Conservation (phyloP, 2,888 invertebrate genomes). For the Rugalucina vietnamica region DNA sequence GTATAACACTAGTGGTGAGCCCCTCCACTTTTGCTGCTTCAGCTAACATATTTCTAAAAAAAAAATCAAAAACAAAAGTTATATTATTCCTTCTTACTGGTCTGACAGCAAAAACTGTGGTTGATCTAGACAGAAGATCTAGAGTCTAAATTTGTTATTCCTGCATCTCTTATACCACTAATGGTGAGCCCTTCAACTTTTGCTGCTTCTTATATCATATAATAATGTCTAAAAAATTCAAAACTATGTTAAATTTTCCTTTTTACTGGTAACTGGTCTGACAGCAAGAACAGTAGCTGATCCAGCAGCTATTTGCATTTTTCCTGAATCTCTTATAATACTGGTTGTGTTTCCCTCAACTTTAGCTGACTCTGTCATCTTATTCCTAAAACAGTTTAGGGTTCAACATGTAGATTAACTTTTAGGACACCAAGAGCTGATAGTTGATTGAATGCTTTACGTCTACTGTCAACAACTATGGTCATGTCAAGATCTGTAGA, state of each 20-base stretch:
- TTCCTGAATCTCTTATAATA: constrained; percentile 94
- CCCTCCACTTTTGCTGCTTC: constrained; percentile 89
- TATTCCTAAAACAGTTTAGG: constrained; percentile 84
- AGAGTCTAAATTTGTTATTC: constrained; percentile 96
- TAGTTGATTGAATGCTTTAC: too few species aligned
- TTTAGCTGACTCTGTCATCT: constrained; percentile 89
- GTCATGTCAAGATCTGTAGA: too few species aligned
- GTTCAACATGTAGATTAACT: too few species aligned
- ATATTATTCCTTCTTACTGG: too few species aligned
- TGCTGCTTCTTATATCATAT: constrained; percentile 90
- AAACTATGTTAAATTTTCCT: too few species aligned
- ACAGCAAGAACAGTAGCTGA: constrained; percentile 95
- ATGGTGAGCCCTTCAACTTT: constrained; percentile 89
- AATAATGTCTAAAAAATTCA: too few species aligned
- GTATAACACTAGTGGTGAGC: constrained; percentile 89
- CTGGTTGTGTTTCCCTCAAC: constrained; percentile 88
- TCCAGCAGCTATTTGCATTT: constrained; percentile 95
- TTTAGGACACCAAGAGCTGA: not conserved
- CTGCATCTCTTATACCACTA: constrained; percentile 92
- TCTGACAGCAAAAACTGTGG: constrained; percentile 95
- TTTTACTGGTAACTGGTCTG: constrained; percentile 94
- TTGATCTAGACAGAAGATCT: constrained; percentile 93
- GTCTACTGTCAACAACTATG: constrained; percentile 96
- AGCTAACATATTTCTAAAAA: constrained; percentile 86
- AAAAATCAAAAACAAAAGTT: not conserved